Evolutionary conservation across 2,797 vertebrate genomes (phyloP), one percentile per base, ranked within the genome.

Genomic region (Pangasius krempfi): DNA sequence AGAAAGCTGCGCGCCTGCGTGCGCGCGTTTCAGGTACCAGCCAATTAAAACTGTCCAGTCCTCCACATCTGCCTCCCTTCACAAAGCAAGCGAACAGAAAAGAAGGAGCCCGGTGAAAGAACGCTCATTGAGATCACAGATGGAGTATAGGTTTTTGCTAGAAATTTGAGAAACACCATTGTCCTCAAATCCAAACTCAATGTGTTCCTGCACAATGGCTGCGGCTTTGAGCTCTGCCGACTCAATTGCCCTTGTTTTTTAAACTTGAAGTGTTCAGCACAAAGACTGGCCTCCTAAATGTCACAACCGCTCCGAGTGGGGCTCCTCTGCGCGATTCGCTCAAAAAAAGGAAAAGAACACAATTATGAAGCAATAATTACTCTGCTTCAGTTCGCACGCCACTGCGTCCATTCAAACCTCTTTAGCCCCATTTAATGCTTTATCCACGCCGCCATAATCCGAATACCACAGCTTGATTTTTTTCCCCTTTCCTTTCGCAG

Each of bases 111-210:
- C 89, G 86, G 91, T 96, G 95, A 96, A 98, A 97, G 96, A 95
- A 94, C 95, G 93, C 97, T 97, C 97, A 97, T 97, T 97, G 97
- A 97, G 97, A 98, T 98, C 98, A 97, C 98, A 98, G 98, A 98
- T 98, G 98, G 97, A 97, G 96, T 97, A 97, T 97, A 97, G 96
- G 96, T 97, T 97, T 98, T 97, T 97, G 97, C 96, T 93, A 95
- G 98, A 98, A 97, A 98, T 98, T 97, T 98, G 98, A 98, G 98
- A 97, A 98, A 98, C 98, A 97, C 97, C 94, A 97, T 98, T 98
- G 97, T 98, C 96, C 97, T 96, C 94, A 96, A 98, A 98, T 97
- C 97, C 97, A 98, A 98, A 98, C 98, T 98, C 98, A 97, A 96
- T 97, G 97, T 97, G 97, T 97, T 97, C 93, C 93, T 94, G 94